A percentile compares a stretch with the other conserved stretches of the same genome.
phyloP scores from a whole-genome alignment of 2,797 vertebrate genomes.

The Tangara arthus region DNA sequence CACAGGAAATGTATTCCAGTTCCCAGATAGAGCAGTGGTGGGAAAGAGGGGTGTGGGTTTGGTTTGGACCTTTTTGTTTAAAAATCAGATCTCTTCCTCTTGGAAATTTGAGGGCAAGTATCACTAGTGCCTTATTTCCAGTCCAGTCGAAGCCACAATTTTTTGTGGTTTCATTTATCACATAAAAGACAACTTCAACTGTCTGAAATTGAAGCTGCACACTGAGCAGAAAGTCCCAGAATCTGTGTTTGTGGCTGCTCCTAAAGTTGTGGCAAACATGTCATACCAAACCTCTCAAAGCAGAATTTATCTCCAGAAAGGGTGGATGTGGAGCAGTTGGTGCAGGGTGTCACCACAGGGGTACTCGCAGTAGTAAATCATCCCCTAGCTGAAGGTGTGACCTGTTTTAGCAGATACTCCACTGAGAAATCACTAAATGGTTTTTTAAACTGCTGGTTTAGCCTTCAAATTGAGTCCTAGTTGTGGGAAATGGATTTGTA shows the following conservation, averaged over 20 bases:
- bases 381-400: neutral
- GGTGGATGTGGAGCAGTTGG: neutral
- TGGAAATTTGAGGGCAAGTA: neutral
- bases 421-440: neutral
- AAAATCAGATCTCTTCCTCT: neutral
- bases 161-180: neutral
- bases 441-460: neutral
- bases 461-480: neutral
- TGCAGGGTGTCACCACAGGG: neutral
- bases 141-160: neutral
- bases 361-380: fast-evolving
- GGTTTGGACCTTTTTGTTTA: neutral
- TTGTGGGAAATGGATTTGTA: neutral
- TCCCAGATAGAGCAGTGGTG: neutral
- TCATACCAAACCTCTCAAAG: neutral
- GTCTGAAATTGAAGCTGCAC: neutral
- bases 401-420: neutral
- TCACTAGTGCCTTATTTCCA: neutral
- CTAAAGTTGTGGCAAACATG: neutral
- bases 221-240: neutral
- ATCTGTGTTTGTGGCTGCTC: neutral
- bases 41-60: neutral
- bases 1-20: fast-evolving
- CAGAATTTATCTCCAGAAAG: neutral
- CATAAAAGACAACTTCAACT: neutral